A percentile compares a stretch with the other conserved stretches of the same genome.
Conservation (phyloP, 2,797 vertebrate genomes). For the Phrynocephalus forsythii region DNA sequence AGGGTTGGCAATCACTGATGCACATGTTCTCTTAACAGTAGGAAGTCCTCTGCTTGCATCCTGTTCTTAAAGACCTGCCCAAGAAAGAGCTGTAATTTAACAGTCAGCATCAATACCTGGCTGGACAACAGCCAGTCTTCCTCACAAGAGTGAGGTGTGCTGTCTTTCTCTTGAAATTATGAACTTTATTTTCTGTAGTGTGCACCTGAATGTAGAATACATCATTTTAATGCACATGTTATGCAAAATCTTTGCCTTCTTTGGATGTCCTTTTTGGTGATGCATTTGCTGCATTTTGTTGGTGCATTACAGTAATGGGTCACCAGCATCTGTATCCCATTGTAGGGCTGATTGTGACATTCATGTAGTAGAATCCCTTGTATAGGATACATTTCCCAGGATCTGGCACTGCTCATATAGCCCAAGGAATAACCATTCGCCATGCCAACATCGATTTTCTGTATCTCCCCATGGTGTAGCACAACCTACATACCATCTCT, state of each 20-base stretch:
- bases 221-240: background rate
- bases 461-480: background rate
- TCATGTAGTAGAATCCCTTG: accelerated
- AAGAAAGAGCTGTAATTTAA: no score
- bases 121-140: no score
- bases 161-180: no score
- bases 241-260: background rate
- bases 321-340: no score
- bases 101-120: no score
- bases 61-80: no score
- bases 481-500: constrained; percentile 38
- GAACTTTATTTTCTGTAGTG: no score
- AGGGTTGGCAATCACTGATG: no score
- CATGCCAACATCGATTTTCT: background rate
- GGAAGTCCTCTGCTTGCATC: no score
- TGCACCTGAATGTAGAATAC: no score
- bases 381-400: background rate
- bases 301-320: background rate
- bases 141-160: no score
- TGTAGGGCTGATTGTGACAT: background rate
- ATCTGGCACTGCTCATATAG: background rate
- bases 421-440: background rate
- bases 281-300: background rate
- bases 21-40: no score
- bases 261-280: background rate